Conservation (phyloP, 2,888 invertebrate species). For the Ennomos quercinarius region DNA sequence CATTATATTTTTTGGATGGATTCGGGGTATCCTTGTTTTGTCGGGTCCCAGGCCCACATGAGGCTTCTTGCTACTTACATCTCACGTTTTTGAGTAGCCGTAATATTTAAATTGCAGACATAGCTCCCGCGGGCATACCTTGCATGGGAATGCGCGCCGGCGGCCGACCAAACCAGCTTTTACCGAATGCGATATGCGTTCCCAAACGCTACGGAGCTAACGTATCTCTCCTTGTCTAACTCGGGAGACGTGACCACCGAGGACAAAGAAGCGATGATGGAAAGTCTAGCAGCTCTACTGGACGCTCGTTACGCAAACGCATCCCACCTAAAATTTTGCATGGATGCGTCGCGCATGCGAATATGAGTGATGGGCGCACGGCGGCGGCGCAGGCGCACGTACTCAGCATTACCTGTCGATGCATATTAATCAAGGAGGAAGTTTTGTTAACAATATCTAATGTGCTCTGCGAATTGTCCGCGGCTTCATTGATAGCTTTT, state of each 20-base stretch:
- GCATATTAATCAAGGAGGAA: conserved; percentile 84
- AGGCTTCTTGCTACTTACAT: conserved; percentile 79
- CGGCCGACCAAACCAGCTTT: conserved; percentile 80
- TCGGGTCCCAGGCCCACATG: conserved; percentile 74
- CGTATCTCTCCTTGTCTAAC: conserved; percentile 75
- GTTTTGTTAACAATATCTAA: conserved; percentile 86
- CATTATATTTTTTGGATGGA: conserved; percentile 75
- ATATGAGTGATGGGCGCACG: conserved; percentile 57
- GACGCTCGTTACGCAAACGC: conserved; percentile 73
- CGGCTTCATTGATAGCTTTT: conserved; percentile 81
- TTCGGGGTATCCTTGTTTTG: conserved; percentile 75
- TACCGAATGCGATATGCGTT: conserved; percentile 79
- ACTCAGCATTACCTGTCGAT: conserved; percentile 79
- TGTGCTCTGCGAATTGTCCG: conserved; percentile 73
- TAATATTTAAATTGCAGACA: conserved; percentile 84
- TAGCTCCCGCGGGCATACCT: conserved; percentile 82
- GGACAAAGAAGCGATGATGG: conserved; percentile 72
- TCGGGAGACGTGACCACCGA: conserved; percentile 50
- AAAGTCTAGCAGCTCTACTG: conserved; percentile 75
- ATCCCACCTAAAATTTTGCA: conserved; percentile 85
- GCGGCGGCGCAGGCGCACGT: conserved; percentile 73
- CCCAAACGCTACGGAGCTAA: conserved; percentile 67
- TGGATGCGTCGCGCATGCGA: conserved; percentile 82
- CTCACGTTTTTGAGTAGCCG: conserved; percentile 84
- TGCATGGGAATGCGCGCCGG: conserved; percentile 82